Percentiles rank a stretch among this genome's conserved stretches.
phyloP scores from a whole-genome alignment of 2,888 invertebrate species.

The Sphaerophoria taeniata region DNA sequence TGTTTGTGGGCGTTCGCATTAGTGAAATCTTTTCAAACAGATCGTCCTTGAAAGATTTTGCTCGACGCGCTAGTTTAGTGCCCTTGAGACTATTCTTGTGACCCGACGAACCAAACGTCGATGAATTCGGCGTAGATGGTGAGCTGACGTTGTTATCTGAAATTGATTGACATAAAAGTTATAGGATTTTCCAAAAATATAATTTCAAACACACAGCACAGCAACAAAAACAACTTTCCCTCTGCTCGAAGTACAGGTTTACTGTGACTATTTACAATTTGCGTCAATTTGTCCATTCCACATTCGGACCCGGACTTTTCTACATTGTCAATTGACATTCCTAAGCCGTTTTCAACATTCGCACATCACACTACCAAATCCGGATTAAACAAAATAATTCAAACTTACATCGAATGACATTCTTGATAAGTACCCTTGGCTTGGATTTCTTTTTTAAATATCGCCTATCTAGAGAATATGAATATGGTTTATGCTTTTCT shows the following conservation, averaged over 20 bases:
- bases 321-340: slow-evolving; percentile 49
- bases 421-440: slow-evolving; percentile 78
- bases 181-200: slow-evolving; percentile 18
- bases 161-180: slow-evolving; percentile 45
- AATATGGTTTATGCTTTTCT: slow-evolving; percentile 79
- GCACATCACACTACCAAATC: slow-evolving; percentile 40
- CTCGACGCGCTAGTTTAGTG: slow-evolving; percentile 93
- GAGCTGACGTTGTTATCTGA: slow-evolving; percentile 81
- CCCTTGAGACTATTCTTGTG: slow-evolving; percentile 91
- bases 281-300: slow-evolving; percentile 5
- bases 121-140: slow-evolving; percentile 81
- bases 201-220: not conserved
- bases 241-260: not conserved
- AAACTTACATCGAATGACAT: slow-evolving; percentile 80
- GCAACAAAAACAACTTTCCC: slow-evolving; percentile 49
- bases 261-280: slow-evolving; percentile 31
- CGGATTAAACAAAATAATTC: slow-evolving; percentile 35
- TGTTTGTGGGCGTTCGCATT: slow-evolving; percentile 91
- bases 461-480: slow-evolving; percentile 77
- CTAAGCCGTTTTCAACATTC: slow-evolving; percentile 25
- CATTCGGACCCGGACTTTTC: not conserved
- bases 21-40: slow-evolving; percentile 94
- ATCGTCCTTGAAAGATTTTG: slow-evolving; percentile 96
- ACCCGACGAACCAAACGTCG: slow-evolving; percentile 82
- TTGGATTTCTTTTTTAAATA: slow-evolving; percentile 68